Conservation (phyloP, 2,888 invertebrate species). For the Harpagoxenus sublaevis region DNA sequence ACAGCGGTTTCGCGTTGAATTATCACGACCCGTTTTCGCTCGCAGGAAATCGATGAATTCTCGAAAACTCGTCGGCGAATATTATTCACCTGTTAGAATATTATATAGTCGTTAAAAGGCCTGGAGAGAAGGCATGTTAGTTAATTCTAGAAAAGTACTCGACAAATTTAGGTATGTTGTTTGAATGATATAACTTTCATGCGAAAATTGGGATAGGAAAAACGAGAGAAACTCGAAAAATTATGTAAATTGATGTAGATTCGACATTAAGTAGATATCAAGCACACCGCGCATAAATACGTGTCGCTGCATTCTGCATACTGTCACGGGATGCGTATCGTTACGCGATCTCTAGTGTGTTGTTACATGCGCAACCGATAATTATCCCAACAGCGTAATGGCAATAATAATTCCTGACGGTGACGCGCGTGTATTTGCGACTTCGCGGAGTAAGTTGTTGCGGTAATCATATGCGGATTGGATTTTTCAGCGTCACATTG, state of each 20-base stretch:
- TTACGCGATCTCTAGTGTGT: slow-evolving; percentile 63
- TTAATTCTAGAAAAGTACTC: neutral
- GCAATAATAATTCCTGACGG: slow-evolving; percentile 55
- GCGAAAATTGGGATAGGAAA: neutral
- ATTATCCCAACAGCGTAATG: slow-evolving; percentile 63
- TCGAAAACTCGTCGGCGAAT: neutral
- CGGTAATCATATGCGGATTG: slow-evolving; percentile 26
- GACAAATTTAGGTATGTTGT: neutral
- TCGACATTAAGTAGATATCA: slow-evolving; percentile 6
- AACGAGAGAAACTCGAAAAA: slow-evolving; percentile 8
- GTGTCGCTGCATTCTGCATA: slow-evolving; percentile 47
- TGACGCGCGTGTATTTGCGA: slow-evolving; percentile 36
- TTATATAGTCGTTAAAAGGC: neutral
- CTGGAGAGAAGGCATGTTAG: no score
- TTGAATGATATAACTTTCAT: neutral
- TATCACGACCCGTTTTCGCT: neutral
- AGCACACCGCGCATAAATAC: neutral
- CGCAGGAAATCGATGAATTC: neutral
- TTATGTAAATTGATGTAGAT: slow-evolving; percentile 3
- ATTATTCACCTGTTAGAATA: neutral
- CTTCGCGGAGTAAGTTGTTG: slow-evolving; percentile 28
- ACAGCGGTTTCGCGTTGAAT: slow-evolving; percentile 43
- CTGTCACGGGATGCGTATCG: slow-evolving; percentile 67
- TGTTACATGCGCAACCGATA: slow-evolving; percentile 68
- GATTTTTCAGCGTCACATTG: slow-evolving; percentile 27